A percentile compares a stretch with the other conserved stretches of the same genome.
Evolutionary conservation across 2,888 invertebrate species (phyloP).

Genomic region (Melipona beecheii): DNA sequence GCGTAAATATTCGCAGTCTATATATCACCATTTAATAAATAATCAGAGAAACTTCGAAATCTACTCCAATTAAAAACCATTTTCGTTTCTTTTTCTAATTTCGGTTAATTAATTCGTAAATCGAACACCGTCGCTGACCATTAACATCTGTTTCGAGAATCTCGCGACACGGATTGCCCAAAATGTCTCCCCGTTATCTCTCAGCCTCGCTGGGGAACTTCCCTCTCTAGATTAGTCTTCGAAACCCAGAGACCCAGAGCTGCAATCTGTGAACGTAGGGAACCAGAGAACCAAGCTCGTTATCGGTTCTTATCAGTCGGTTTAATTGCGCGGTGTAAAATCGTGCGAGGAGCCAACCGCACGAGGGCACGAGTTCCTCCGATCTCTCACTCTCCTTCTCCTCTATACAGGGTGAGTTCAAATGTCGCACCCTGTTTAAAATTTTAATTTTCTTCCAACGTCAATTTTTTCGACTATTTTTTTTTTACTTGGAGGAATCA

Average conservation of each 20-base stretch:
- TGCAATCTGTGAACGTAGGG: neutral
- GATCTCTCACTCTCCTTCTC: neutral
- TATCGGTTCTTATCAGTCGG: slow-evolving; percentile 39
- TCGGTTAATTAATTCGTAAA: slow-evolving; percentile 22
- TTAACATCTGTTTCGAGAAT: slow-evolving; percentile 39
- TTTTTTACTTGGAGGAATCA: too few relatives aligned
- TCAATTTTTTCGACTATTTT: too few relatives aligned
- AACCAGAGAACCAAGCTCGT: neutral
- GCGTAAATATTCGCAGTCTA: too few relatives aligned
- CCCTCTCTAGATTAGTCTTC: neutral
- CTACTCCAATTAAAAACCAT: neutral
- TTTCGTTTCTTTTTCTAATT: neutral
- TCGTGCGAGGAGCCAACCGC: slow-evolving; percentile 23
- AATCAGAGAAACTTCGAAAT: neutral
- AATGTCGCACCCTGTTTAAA: too few relatives aligned
- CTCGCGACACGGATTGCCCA: slow-evolving; percentile 7
- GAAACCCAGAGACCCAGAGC: neutral
- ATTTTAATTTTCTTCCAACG: too few relatives aligned
- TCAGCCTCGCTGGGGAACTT: neutral
- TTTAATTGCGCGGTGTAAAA: slow-evolving; percentile 51
- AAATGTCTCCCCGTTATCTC: slow-evolving; percentile 31
- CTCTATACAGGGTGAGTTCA: neutral
- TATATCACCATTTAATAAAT: too few relatives aligned
- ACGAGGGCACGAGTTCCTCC: neutral
- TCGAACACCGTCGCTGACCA: slow-evolving; percentile 19